A percentile compares a stretch with the other conserved stretches of the same genome.
Evolutionary conservation across 2,888 invertebrate genomes (phyloP).

Genomic region (Teleogryllus oceanicus): DNA sequence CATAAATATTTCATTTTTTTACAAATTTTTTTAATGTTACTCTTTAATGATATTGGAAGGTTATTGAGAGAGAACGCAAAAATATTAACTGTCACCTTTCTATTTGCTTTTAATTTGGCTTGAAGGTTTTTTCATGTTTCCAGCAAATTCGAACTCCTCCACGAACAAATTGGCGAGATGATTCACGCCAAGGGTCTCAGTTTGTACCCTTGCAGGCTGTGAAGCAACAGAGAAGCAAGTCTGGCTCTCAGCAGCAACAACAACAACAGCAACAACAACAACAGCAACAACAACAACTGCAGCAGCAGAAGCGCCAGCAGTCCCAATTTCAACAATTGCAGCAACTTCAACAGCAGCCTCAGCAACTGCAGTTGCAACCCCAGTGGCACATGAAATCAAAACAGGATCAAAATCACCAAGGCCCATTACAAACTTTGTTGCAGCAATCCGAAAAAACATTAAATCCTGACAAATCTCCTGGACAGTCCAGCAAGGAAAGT

Average conservation of each 20-base stretch:
- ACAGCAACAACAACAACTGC: constrained; percentile 31
- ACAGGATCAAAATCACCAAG: neutral
- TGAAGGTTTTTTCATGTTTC: no score
- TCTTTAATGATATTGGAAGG: no score
- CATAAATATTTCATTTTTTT: no score
- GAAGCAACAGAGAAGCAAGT: constrained; percentile 33
- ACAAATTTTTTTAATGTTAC: no score
- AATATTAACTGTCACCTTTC: no score
- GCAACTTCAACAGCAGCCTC: neutral
- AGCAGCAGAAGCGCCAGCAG: constrained; percentile 36
- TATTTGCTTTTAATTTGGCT: no score
- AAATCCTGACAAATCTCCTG: no score
- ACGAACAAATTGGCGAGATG: neutral
- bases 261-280: constrained; percentile 35
- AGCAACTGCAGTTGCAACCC: neutral
- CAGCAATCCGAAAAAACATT: no score
- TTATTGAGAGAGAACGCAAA: no score
- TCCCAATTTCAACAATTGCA: constrained; percentile 35
- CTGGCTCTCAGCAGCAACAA: constrained; percentile 22
- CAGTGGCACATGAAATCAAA: neutral
- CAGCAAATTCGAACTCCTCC: neutral
- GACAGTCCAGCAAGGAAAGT: no score
- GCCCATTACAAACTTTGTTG: no score
- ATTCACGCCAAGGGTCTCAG: neutral
- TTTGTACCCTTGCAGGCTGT: constrained; percentile 58